phyloP scores from a whole-genome alignment of 2,113 vertebrate genomes.

The Macroglossus sobrinus region DNA sequence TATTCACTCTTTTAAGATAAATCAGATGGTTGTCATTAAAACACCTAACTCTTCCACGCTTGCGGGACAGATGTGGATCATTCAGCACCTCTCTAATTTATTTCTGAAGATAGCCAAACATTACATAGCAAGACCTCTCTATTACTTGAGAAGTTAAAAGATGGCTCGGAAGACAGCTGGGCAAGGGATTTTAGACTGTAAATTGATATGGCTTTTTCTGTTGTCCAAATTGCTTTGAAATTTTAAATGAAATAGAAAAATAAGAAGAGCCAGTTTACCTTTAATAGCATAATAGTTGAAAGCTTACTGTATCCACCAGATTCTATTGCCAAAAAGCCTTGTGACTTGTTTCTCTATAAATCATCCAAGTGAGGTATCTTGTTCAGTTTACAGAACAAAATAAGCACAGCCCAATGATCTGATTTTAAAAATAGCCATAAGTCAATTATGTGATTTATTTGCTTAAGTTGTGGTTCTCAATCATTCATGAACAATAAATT shows the following conservation, averaged over 20 bases:
- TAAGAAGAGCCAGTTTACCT: neutral
- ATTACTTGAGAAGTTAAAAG: neutral
- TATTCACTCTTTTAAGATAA: neutral
- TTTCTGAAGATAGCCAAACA: neutral
- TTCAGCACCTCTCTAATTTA: neutral
- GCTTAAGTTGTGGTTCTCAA: neutral
- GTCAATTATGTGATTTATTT: neutral
- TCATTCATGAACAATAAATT: neutral
- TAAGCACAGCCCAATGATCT: neutral
- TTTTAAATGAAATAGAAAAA: conserved; percentile 29
- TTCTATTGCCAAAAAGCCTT: neutral
- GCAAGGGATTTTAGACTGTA: neutral
- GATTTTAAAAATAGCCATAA: conserved; percentile 12
- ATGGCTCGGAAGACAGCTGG: neutral
- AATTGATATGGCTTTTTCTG: neutral
- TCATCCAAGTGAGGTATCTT: neutral
- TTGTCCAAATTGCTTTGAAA: neutral
- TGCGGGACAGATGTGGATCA: neutral
- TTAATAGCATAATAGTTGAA: neutral
- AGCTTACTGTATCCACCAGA: neutral
- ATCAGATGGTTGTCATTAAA: neutral
- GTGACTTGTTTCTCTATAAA: neutral
- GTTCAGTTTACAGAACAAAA: neutral
- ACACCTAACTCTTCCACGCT: neutral
- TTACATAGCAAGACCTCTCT: neutral